Base-by-base conservation (phyloP, 2,797 vertebrate genomes). In the Hylomyscus alleni region DNA sequence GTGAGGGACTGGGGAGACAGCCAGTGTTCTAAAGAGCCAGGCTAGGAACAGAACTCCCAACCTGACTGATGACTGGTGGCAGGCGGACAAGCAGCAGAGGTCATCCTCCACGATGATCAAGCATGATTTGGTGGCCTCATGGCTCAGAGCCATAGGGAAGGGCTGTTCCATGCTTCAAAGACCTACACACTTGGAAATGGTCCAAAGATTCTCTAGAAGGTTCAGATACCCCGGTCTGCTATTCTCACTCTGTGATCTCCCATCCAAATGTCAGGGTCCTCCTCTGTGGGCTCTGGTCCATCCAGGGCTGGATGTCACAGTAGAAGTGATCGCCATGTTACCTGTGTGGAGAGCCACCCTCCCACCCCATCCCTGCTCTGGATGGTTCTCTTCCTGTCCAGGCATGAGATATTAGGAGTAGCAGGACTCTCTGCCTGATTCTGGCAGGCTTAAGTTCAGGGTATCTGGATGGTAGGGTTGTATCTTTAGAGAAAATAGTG, bases 1-100 rank as follows among this genome's bases (percentile, higher is more conserved):
- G 50, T 19, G 58, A 88, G 26, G 88, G 96, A 78, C 91, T 95
- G 75, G 91, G 87, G 77, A 83, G 95, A 90, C 56, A 93, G 54
- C 58, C 58, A 24, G 58, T 54, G 17, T 58, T 31, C n/a, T 9
- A 52, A 87, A 87, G 84, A 96, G 65, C 91, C 80, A 83, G n/a
- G 62, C 2, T 72, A 15, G 69, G 90, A 81, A 54, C 73, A 93
- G 67, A 56, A 72, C 75, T 92, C 65, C 52, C 76, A 67, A 24
- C 26, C 58, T 73, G n/a, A 81, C 54, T 47, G 11, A 75, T n/a
- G 37, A 31, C 7, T 0, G 1, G n/a, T 67, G 72, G 12, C 44
- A 1, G 72, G 12, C 44, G 1, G 54, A 92, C 7, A 20, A 75
- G 60, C n/a, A 54, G 50, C 47, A 29, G 54, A 72, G 24, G 40